These are phyloP conservation scores for Cloeon dipterum DNA, from an alignment of 2,888 invertebrate species.

Conservation along the genomic window DNA sequence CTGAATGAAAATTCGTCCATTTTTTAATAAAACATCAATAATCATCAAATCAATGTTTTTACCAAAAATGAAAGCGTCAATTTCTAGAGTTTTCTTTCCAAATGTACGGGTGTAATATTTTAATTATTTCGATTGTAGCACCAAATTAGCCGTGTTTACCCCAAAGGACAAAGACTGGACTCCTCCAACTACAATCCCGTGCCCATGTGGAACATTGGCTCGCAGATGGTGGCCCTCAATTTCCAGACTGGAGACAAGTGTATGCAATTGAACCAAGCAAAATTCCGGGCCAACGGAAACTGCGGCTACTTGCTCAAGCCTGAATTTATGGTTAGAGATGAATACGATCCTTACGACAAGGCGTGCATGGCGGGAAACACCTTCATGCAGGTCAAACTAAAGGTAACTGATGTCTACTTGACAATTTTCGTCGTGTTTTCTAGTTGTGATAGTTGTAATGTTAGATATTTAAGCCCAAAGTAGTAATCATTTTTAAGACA, in stretches of 20 bases:
- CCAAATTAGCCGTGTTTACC: constrained; percentile 88
- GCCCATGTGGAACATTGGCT: constrained; percentile 86
- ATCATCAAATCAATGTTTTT: background rate
- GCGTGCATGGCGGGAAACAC: constrained; percentile 31
- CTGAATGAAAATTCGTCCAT: too few relatives aligned
- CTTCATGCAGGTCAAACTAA: constrained; percentile 39
- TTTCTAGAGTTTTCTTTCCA: too few relatives aligned
- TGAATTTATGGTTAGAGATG: constrained; percentile 59
- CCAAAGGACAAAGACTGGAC: constrained; percentile 81
- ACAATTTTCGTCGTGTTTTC: too few relatives aligned
- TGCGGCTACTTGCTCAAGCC: constrained; percentile 88
- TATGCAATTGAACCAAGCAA: constrained; percentile 90
- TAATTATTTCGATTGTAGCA: constrained; percentile 18
- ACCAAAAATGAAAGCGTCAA: background rate
- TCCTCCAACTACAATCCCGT: constrained; percentile 94
- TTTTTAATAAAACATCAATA: background rate
- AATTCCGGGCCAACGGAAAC: constrained; percentile 75
- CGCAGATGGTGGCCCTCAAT: constrained; percentile 93
- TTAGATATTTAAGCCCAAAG: too few relatives aligned
- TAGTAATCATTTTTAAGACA: too few relatives aligned
- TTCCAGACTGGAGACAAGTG: constrained; percentile 89
- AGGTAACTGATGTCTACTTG: constrained; percentile 21
- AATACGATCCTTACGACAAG: constrained; percentile 55
- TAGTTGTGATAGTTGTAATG: too few relatives aligned
- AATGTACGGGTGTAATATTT: too few relatives aligned